Percentiles rank a stretch among this genome's conserved stretches.
phyloP scores from a whole-genome alignment of 2,113 vertebrate species.

The Pogona vitticeps region DNA sequence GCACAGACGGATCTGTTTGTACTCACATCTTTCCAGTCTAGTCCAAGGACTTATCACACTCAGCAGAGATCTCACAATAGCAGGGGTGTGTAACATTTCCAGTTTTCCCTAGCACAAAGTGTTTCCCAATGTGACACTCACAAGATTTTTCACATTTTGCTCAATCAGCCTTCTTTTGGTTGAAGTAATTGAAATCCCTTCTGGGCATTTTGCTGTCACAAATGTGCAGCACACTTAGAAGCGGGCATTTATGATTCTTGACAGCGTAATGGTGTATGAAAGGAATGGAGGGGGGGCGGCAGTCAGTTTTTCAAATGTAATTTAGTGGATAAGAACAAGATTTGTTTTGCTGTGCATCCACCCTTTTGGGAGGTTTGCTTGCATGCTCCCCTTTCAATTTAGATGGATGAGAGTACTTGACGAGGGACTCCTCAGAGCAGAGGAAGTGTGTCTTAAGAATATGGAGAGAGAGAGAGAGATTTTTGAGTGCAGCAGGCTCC shows the following conservation, averaged over 20 bases:
- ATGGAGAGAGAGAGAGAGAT: background rate
- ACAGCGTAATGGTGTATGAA: constrained; percentile 19
- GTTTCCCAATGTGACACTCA: background rate
- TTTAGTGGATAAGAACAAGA: constrained; percentile 14
- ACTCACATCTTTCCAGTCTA: background rate
- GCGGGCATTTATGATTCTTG: background rate
- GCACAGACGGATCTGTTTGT: background rate
- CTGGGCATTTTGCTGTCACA: constrained; percentile 25
- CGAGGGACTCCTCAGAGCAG: background rate
- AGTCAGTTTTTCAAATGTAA: constrained; percentile 12
- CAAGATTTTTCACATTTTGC: constrained; percentile 14
- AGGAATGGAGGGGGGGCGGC: background rate
- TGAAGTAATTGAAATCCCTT: constrained; percentile 40
- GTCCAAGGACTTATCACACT: too few species aligned
- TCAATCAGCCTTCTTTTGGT: constrained; percentile 21
- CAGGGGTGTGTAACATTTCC: too few species aligned
- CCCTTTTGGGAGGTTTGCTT: background rate
- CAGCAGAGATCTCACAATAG: background rate
- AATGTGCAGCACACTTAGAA: constrained; percentile 8
- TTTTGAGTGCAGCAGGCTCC: too few species aligned
- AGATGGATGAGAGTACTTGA: background rate
- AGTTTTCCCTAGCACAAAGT: background rate
- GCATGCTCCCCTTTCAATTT: background rate
- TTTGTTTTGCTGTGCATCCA: background rate
- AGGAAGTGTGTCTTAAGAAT: background rate